Percentiles rank a stretch among this genome's conserved stretches.
phyloP scores from a whole-genome alignment of 2,797 vertebrate genomes.

The Macropodus opercularis region DNA sequence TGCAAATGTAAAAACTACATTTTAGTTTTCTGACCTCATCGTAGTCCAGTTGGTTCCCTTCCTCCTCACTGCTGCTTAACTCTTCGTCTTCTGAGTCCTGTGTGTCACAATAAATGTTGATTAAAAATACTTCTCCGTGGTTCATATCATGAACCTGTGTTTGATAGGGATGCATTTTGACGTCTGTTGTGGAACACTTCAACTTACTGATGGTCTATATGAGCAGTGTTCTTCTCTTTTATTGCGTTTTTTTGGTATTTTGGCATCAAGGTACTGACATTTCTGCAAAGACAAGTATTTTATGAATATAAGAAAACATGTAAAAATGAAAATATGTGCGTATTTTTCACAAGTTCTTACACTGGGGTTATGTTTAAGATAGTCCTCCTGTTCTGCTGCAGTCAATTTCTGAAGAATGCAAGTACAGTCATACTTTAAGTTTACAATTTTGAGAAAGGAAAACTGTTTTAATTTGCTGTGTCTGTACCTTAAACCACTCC shows the following conservation, averaged over 20 bases:
- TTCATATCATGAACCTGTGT: background rate
- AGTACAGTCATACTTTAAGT: background rate
- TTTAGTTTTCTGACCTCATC: constrained; percentile 39
- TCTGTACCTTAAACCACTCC: constrained; percentile 65
- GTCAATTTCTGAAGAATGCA: constrained; percentile 41
- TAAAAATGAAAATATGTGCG: background rate
- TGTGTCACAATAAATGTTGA: background rate
- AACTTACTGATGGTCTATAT: constrained; percentile 62
- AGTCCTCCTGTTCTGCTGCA: constrained; percentile 8
- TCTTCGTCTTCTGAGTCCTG: constrained; percentile 77
- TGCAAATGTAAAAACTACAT: background rate
- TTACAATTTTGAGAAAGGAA: background rate
- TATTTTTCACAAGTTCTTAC: constrained; percentile 39
- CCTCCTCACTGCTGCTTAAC: constrained; percentile 51
- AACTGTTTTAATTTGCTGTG: background rate
- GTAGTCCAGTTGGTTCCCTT: background rate
- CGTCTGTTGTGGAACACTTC: background rate
- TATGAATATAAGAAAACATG: background rate
- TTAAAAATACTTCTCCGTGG: background rate
- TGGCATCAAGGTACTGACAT: background rate
- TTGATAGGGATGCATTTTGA: background rate
- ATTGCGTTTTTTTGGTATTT: fast-evolving
- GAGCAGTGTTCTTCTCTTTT: fast-evolving
- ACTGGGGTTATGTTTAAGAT: background rate
- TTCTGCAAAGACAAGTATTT: constrained; percentile 43